Base-by-base conservation (phyloP, 2,797 vertebrate species). In the Muscicapa striata region DNA sequence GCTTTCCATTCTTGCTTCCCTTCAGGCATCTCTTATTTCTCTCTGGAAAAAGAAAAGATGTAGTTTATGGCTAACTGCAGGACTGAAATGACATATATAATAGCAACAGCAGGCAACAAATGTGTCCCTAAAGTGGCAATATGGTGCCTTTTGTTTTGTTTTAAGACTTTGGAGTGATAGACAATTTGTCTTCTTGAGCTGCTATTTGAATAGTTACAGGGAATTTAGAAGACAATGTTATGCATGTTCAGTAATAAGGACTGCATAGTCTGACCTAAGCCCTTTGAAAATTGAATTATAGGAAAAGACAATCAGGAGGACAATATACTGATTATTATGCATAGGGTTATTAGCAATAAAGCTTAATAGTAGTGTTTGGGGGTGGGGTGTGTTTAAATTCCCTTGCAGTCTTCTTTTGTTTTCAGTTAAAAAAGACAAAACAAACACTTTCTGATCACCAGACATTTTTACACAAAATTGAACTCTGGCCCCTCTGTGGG, bases 21-120 rank as follows among this genome's bases (percentile, higher is more conserved):
- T 98, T 98, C 95, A 97, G 98, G 98, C 98, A 96, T 94, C 97
- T 98, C 97, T 97, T 98, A 98, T 97, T 98, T 97, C 98, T 98
- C 97, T 92, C 97, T 30, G 94, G 97, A 98, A 98, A 97, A 98
- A 96, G 97, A 97, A 98, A 98, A 98, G 92, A 98, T 98, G 97
- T 97, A 95, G 97, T 98, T 98, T 98, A 98, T 98, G 96, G 97
- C 97, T 97, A 98, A 98, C 97, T 98, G 97, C 97, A 98, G 97
- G 97, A 97, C 97, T 97, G 96, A 98, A 98, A 98, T 98, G 97
- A 97, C 98, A 98, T 97, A 97, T 97, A 96, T 98, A 98, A 98
- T 97, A 97, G 97, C 97, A 98, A 97, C 98, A 98, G 97, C 97
- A 98, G 98, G 97, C 98, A 98, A 97, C 97, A 98, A 98, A 98